Conservation (phyloP, 2,113 vertebrate genomes). For the Melozone crissalis region DNA sequence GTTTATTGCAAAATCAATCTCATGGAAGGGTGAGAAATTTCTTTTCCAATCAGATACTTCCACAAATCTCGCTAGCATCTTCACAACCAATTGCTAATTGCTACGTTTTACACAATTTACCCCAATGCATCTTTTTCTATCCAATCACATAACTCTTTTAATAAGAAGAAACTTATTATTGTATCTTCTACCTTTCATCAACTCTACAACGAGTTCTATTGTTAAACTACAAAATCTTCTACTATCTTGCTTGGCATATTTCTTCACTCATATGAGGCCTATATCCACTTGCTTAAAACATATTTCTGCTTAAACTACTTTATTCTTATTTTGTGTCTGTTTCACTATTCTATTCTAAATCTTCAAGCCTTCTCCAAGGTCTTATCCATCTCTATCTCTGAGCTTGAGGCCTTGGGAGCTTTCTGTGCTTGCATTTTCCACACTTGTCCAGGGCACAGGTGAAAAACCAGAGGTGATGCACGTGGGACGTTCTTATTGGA, state of each 20-base stretch:
- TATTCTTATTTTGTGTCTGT: not conserved
- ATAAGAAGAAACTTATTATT: not conserved
- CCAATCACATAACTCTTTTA: not conserved
- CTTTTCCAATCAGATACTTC: not conserved
- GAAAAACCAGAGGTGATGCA: not conserved
- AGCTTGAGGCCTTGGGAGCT: not conserved
- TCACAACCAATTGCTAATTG: not conserved
- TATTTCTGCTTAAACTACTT: not conserved
- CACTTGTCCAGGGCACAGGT: not conserved
- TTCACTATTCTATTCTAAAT: not conserved
- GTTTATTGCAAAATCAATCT: not conserved
- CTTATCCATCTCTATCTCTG: not conserved
- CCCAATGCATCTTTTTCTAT: not conserved
- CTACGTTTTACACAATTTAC: fast-evolving
- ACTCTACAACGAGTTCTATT: not conserved
- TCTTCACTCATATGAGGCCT: not conserved
- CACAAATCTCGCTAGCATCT: not conserved
- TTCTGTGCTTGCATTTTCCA: not conserved
- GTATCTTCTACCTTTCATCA: not conserved
- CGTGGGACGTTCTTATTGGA: not conserved
- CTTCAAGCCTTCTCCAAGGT: not conserved
- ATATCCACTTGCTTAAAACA: not conserved
- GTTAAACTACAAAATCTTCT: not conserved
- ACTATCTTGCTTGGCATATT: not conserved
- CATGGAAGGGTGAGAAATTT: not conserved